A percentile compares a stretch with the other conserved stretches of the same genome.
Conservation (phyloP, 2,888 invertebrate genomes). For the Steinernema scapterisci region DNA sequence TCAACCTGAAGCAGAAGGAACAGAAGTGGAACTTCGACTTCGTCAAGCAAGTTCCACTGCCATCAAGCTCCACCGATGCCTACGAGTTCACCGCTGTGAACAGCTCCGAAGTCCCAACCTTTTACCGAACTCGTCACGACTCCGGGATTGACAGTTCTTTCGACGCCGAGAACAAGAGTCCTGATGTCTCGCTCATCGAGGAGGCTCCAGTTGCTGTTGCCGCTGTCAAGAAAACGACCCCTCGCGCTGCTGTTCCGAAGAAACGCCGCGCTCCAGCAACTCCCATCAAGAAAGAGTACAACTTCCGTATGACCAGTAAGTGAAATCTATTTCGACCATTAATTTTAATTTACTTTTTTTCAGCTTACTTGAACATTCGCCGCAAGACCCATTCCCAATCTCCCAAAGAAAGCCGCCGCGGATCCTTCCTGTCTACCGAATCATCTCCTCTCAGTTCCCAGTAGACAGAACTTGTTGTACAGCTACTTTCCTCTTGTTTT, state of each 20-base stretch:
- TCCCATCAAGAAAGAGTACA: not conserved
- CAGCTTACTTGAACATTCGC: not conserved
- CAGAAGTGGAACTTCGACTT: conserved; percentile 37
- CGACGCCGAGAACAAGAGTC: conserved; percentile 19
- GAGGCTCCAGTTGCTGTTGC: not conserved
- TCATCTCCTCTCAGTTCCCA: conserved; percentile 1
- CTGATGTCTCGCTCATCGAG: conserved; percentile 1
- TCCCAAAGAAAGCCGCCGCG: conserved; percentile 7
- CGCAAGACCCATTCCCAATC: conserved; percentile 10
- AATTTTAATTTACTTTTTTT: not conserved
- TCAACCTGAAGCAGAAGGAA: not conserved
- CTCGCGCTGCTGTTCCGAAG: not conserved
- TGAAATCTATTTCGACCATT: not conserved
- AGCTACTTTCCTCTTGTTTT: not conserved
- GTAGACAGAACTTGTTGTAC: conserved; percentile 1
- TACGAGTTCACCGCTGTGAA: conserved; percentile 18
- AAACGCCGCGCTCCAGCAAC: not conserved
- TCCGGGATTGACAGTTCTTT: conserved; percentile 2
- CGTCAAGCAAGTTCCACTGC: conserved; percentile 23
- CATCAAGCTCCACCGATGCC: conserved; percentile 17
- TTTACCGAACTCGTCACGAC: conserved; percentile 33
- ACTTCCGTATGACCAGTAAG: not conserved
- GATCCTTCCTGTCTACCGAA: not conserved
- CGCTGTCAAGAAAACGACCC: not conserved
- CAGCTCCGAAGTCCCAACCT: not conserved